Evolutionary conservation across 2,888 invertebrate genomes (phyloP), one percentile per base, ranked within the genome.

Genomic region (Drosophila birchii): DNA sequence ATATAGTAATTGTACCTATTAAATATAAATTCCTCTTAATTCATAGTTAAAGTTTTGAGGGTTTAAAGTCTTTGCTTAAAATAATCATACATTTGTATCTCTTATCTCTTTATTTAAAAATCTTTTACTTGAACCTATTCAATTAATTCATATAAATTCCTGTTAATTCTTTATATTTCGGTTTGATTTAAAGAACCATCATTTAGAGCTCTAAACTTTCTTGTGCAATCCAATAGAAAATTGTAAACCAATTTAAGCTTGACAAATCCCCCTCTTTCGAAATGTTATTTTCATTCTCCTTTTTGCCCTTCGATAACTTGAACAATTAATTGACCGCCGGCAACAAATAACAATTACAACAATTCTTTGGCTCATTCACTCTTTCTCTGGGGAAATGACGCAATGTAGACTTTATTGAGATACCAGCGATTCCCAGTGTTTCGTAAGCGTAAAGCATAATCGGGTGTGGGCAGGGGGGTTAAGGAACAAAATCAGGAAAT

Each of bases 361-460:
- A 5, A 39, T 49, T 47, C 47, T 18, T 39, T 23, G 9, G 3
- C 34, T 18, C 8, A 18, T 16, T 23, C 2, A 8, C 23, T 16
- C 45, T 14, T 1, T n/a, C n/a, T 44, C 32, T 58, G 49, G 34
- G 20, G 34, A 39, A 67, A 38, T 67, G 68, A 68, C 67, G 55
- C 67, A 68, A 68, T 67, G 26, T 9, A 39, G 23, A 34, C 26
- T 34, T 41, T 68, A 55, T 47, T 67, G 67, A 67, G 55, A 54
- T 67, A 62, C 39, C 63, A 44, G 26, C 39, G 20, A 60, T 53
- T 36, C 51, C 34, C 34, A 44, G 39, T 49, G 41, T 64, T 64
- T 68, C 29, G 75, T 51, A 78, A 74, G 54, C 29, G 69, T 43
- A 77, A 67, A 3, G 45, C 43, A 23, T 59, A 29, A 41, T 58